Conservation (phyloP, 2,888 invertebrate species). For the Oxyscelio sp. region DNA sequence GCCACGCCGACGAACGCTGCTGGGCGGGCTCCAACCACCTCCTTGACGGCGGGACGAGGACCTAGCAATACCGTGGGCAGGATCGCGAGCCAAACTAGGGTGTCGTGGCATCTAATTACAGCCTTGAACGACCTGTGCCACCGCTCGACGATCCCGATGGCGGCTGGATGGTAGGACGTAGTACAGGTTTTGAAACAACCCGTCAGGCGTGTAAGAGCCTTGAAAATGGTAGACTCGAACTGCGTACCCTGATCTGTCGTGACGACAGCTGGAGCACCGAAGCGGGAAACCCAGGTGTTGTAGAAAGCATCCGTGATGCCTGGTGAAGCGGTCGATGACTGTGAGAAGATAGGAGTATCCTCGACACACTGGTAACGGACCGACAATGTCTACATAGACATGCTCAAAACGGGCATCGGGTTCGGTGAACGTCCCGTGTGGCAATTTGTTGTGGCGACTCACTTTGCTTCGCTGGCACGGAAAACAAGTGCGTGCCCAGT, state of each 20-base stretch:
- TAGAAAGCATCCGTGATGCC: conserved; percentile 50
- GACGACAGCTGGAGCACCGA: conserved; percentile 61
- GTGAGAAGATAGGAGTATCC: background rate
- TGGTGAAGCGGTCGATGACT: conserved; percentile 3
- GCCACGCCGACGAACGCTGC: no score
- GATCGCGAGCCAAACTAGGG: background rate
- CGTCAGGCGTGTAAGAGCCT: conserved; percentile 14
- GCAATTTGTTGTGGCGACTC: conserved; percentile 77
- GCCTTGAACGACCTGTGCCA: background rate
- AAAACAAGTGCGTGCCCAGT: conserved; percentile 81
- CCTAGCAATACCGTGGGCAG: conserved; percentile 8
- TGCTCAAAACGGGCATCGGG: background rate
- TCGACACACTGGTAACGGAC: background rate
- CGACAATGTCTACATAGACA: background rate
- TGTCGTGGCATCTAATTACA: conserved; percentile 4
- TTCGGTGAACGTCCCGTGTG: conserved; percentile 23
- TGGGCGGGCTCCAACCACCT: background rate
- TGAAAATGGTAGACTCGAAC: conserved; percentile 9
- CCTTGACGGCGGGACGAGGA: background rate
- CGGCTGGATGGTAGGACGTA: background rate
- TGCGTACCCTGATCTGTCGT: conserved; percentile 72
- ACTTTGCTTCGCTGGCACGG: conserved; percentile 83
- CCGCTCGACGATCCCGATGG: conserved; percentile 6
- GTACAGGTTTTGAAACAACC: background rate
- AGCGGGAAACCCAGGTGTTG: conserved; percentile 66